Evolutionary conservation across 2,888 invertebrate genomes (phyloP).

Genomic region (Megamerina dolium): DNA sequence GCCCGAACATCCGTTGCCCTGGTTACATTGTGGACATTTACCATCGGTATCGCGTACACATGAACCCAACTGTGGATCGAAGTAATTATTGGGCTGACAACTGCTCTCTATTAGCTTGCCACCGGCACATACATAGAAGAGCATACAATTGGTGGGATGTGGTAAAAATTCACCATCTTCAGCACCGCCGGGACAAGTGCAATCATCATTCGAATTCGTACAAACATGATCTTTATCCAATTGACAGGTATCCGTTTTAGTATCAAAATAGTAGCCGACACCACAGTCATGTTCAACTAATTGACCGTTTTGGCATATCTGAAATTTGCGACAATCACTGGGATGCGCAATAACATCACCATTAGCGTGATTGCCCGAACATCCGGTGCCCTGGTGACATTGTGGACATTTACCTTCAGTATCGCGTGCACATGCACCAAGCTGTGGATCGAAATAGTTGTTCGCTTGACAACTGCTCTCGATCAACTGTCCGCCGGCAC

Average conservation of each 20-base stretch:
- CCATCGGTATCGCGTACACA: constrained; percentile 17
- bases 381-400: no score
- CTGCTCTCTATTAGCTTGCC: constrained; percentile 26
- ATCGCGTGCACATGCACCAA: constrained; percentile 16
- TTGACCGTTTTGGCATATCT: constrained; percentile 22
- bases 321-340: constrained; percentile 24
- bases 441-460: constrained; percentile 25
- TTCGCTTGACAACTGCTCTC: constrained; percentile 28
- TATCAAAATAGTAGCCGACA: constrained; percentile 26
- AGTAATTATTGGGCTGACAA: constrained; percentile 31
- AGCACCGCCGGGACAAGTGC: constrained; percentile 25
- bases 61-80: constrained; percentile 11
- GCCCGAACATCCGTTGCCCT: constrained; percentile 3
- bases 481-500: constrained; percentile 26
- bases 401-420: constrained; percentile 16
- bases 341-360: constrained; percentile 12
- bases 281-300: constrained; percentile 24
- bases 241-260: constrained; percentile 19
- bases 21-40: constrained; percentile 17
- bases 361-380: constrained; percentile 11
- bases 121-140: constrained; percentile 28
- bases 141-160: constrained; percentile 27
- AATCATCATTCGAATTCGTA: background rate
- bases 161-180: constrained; percentile 25
- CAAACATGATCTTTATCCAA: constrained; percentile 15